Base-by-base conservation (phyloP, 2,888 invertebrate species). In the Taenaris catops region DNA sequence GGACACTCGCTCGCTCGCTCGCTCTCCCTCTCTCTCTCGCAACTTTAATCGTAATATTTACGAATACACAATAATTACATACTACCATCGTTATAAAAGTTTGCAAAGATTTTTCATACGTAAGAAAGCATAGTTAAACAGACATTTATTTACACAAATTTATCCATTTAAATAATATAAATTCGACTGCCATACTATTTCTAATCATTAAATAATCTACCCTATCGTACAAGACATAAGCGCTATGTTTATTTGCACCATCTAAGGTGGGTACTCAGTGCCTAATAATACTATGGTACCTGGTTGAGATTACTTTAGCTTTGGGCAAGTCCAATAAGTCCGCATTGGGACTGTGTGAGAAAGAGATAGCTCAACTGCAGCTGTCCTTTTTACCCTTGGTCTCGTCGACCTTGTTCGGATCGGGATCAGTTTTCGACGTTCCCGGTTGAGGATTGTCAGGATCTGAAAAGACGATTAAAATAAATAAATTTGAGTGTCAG, bases 221-320 rank as follows among this genome's bases (percentile, higher is more conserved):
- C 20, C 38, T 44, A 33, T 31, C 19, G 20, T 18, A 48, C 27
- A 46, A 27, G 40, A 41, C 16, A 21, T 37, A 40, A 33, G 21
- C 23, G 21, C 25, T 39, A 40, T 25, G 25, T 16, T 31, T 27
- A 29, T 33, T 38, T 25, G 23, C 42, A 48, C 66, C 60, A 55
- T 56, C 38, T 39, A 55, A 58, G 66, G 64, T 60, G 64, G 56
- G 63, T 60, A 46, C 61, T 71, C 69, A 67, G 68, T 74, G 66
- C 71, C 63, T 64, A 64, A 62, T 69, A 73, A 72, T 70, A 71
- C 64, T 74, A 69, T 42, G 35, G 41, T 78, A 73, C 68, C 68
- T 68, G 67, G 58, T 61, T 80, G 83, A 83, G 83, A 81, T 83
- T 83, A 78, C 80, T 65, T 70, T 63, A 71, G 66, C 72, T 79